Evolutionary conservation across 2,888 invertebrate species (phyloP).

Genomic region (Cryptophagus acutangulus): DNA sequence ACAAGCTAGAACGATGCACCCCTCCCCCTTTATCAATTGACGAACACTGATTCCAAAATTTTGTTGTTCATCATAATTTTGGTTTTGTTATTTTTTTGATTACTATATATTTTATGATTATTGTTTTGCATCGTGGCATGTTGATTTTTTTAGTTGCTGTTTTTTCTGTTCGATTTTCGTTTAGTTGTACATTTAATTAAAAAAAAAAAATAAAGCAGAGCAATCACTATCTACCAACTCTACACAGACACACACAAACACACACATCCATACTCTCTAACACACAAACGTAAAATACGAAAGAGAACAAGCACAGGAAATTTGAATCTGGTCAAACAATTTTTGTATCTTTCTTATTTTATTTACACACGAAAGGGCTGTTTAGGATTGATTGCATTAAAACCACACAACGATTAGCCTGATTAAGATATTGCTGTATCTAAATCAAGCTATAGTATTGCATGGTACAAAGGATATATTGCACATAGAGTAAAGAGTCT

Average conservation of each 20-base stretch:
- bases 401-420: too few relatives aligned
- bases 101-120: conserved; percentile 23
- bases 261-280: conserved; percentile 4
- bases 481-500: too few relatives aligned
- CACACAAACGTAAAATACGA: too few relatives aligned
- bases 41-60: conserved; percentile 38
- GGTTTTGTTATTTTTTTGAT: conserved; percentile 22
- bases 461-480: too few relatives aligned
- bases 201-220: conserved; percentile 48
- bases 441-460: too few relatives aligned
- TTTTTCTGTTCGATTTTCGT: conserved; percentile 35
- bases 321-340: too few relatives aligned
- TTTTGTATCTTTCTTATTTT: too few relatives aligned
- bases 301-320: too few relatives aligned
- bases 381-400: too few relatives aligned
- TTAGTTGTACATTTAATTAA: conserved; percentile 29
- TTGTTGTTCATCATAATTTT: conserved; percentile 24
- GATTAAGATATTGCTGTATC: too few relatives aligned
- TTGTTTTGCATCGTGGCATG: conserved; percentile 48
- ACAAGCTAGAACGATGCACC: conserved; percentile 33
- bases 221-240: conserved; percentile 42
- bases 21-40: conserved; percentile 46
- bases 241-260: conserved; percentile 28
- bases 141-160: conserved; percentile 36
- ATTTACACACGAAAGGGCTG: too few relatives aligned